Percentiles rank a stretch among this genome's conserved stretches.
phyloP scores from a whole-genome alignment of 2,113 vertebrate genomes.

The Pan troglodytes region NHGRI_mPanTro3-v2.1_pri NC_072402.2:32912001-32912500 shows the following conservation, averaged over 20 bases:
- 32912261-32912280: neutral
- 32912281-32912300: neutral
- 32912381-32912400: conserved; percentile 7
- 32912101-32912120: neutral
- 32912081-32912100: conserved; percentile 5
- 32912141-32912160: neutral
- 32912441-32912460: neutral
- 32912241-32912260: neutral
- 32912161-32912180: neutral
- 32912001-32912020: neutral
- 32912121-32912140: neutral
- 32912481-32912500: neutral
- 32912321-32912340: neutral
- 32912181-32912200: neutral
- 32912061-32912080: neutral
- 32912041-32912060: neutral
- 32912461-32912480: neutral
- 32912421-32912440: neutral
- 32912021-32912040: neutral
- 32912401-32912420: neutral
- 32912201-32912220: neutral
- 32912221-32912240: neutral
- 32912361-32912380: neutral
- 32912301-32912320: neutral
- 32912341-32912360: neutral